Conservation (phyloP, 2,797 vertebrate species). For the Pseudocheirus occidentalis region DNA sequence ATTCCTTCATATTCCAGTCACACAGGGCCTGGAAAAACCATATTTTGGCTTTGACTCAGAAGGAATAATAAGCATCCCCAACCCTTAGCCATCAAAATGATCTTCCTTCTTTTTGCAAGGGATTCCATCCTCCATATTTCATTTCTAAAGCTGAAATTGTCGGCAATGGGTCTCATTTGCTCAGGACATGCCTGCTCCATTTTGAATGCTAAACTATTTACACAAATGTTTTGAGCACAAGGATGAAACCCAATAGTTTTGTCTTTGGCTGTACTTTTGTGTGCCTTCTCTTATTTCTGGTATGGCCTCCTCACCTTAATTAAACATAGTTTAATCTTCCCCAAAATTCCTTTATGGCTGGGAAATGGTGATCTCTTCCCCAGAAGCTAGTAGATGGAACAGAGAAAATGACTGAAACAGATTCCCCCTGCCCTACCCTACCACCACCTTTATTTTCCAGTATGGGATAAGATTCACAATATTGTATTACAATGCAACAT, state of each 20-base stretch:
- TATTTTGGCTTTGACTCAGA: not conserved
- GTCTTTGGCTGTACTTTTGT: not conserved
- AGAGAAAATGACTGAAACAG: slow-evolving; percentile 22
- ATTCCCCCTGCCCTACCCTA: slow-evolving; percentile 5
- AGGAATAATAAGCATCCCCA: not conserved
- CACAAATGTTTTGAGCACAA: not conserved
- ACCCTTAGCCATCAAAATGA: not conserved
- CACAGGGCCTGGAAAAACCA: not conserved
- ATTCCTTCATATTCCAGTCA: not conserved
- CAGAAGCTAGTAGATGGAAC: slow-evolving; percentile 52
- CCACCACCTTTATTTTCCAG: not conserved
- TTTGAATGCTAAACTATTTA: not conserved
- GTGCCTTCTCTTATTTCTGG: slow-evolving; percentile 12
- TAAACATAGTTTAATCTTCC: slow-evolving; percentile 48
- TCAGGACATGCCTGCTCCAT: not conserved
- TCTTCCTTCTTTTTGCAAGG: not conserved
- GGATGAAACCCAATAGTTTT: not conserved
- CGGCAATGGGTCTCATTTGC: not conserved
- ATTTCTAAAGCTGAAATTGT: not conserved
- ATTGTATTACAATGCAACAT: not conserved
- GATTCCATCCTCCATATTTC: not conserved
- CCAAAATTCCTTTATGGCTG: slow-evolving; percentile 60
- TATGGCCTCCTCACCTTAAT: slow-evolving; percentile 65
- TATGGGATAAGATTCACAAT: not conserved
- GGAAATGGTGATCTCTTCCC: slow-evolving; percentile 56